Percentiles rank a stretch among this genome's conserved stretches.
Evolutionary conservation across 2,888 invertebrate genomes (phyloP).

Genomic region (Melolontha melolontha): DNA sequence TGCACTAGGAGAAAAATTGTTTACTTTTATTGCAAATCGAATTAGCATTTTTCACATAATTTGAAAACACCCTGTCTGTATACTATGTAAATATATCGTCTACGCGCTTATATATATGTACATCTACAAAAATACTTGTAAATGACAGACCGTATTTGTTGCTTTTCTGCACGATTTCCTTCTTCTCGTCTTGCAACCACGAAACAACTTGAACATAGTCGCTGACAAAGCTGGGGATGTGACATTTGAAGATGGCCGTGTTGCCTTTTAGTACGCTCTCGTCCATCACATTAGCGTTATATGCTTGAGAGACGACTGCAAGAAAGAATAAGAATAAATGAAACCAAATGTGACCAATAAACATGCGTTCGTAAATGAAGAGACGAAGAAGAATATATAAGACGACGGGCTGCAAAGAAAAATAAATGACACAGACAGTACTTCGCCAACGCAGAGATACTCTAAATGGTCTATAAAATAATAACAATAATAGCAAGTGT

Average conservation of each 20-base stretch:
- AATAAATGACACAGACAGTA: too few relatives aligned
- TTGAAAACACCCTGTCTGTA: not conserved
- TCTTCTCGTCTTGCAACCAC: conserved; percentile 86
- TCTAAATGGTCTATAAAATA: too few relatives aligned
- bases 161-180: conserved; percentile 69
- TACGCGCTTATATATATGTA: conserved; percentile 4
- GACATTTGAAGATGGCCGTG: conserved; percentile 92
- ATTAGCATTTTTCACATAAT: too few relatives aligned
- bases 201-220: conserved; percentile 88
- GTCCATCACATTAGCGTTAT: conserved; percentile 92
- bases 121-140: not conserved
- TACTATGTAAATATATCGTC: not conserved
- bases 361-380: not conserved
- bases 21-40: too few relatives aligned
- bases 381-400: conserved; percentile 1
- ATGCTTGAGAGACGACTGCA: conserved; percentile 91
- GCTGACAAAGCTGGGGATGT: conserved; percentile 93
- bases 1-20: too few relatives aligned
- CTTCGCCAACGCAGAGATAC: too few relatives aligned
- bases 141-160: conserved; percentile 58
- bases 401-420: not conserved
- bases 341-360: not conserved
- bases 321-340: conserved; percentile 28
- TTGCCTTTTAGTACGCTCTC: conserved; percentile 92
- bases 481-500: too few relatives aligned